Conservation (phyloP, 2,113 vertebrate species). For the Ciconia stormi region DNA sequence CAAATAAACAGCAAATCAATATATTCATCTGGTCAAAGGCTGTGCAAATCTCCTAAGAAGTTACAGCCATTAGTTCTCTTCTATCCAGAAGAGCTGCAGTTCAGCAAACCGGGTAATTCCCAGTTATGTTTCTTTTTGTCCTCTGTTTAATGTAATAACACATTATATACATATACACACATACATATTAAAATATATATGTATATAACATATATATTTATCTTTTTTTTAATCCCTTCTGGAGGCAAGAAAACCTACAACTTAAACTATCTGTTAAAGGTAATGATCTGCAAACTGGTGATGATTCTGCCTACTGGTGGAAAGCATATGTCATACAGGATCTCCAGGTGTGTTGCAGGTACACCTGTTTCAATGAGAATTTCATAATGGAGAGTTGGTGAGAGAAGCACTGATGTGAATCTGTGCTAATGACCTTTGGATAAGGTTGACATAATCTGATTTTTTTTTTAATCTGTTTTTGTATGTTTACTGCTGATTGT, state of each 20-base stretch:
- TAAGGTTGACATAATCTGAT: not conserved
- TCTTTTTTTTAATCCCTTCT: not conserved
- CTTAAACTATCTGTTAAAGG: not conserved
- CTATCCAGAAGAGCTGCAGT: not conserved
- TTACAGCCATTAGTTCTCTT: not conserved
- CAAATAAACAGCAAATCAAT: not conserved
- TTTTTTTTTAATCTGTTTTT: not conserved
- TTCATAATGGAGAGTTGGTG: not conserved
- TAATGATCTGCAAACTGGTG: not conserved
- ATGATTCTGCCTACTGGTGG: not conserved
- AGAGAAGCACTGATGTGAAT: not conserved
- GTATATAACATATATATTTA: not conserved
- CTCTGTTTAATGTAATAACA: not conserved
- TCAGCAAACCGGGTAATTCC: not conserved
- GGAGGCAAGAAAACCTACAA: not conserved
- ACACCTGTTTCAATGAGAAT: not conserved
- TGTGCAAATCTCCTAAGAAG: not conserved
- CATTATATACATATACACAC: not conserved
- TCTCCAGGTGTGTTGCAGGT: not conserved
- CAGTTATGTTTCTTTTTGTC: not conserved
- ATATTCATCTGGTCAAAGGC: not conserved
- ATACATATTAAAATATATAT: not conserved
- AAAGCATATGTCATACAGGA: not conserved
- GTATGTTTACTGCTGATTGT: not conserved
- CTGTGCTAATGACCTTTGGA: not conserved